Evolutionary conservation across 2,888 invertebrate species (phyloP).

Genomic region (Holacanthella duospinosa): DNA sequence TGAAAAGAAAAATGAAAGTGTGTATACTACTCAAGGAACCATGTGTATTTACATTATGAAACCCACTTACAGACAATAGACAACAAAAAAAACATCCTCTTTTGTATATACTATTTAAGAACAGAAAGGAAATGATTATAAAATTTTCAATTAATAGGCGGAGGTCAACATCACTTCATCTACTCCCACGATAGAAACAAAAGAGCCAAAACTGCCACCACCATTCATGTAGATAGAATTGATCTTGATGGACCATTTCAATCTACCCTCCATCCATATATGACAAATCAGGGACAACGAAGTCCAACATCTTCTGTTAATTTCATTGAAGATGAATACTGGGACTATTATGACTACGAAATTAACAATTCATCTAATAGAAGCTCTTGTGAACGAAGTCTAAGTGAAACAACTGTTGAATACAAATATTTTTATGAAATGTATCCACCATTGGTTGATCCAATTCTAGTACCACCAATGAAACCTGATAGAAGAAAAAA

Average conservation of each 20-base stretch:
- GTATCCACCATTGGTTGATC: background rate
- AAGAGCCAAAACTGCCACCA: background rate
- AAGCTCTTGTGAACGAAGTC: slow-evolving; percentile 36
- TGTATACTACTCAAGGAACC: too few species aligned
- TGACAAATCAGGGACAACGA: slow-evolving; percentile 16
- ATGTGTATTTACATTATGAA: too few species aligned
- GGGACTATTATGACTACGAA: slow-evolving; percentile 38
- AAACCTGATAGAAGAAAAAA: background rate
- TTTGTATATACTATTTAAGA: too few species aligned
- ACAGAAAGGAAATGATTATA: too few species aligned
- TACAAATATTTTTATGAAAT: background rate
- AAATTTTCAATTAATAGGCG: slow-evolving; percentile 8
- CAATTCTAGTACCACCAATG: slow-evolving; percentile 2
- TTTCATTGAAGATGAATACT: slow-evolving; percentile 37
- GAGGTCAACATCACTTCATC: too few species aligned
- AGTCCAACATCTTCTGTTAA: slow-evolving; percentile 34
- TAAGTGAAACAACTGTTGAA: slow-evolving; percentile 29
- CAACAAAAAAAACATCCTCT: too few species aligned
- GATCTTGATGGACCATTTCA: slow-evolving; percentile 23
- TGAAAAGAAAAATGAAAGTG: too few species aligned
- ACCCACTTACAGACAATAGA: too few species aligned
- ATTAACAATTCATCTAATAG: slow-evolving; percentile 29
- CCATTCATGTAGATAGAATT: too few species aligned
- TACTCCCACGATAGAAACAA: background rate
- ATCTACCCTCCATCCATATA: slow-evolving; percentile 35